Base-by-base conservation (phyloP, 2,888 invertebrate species). In the Physocephala rufipes region DNA sequence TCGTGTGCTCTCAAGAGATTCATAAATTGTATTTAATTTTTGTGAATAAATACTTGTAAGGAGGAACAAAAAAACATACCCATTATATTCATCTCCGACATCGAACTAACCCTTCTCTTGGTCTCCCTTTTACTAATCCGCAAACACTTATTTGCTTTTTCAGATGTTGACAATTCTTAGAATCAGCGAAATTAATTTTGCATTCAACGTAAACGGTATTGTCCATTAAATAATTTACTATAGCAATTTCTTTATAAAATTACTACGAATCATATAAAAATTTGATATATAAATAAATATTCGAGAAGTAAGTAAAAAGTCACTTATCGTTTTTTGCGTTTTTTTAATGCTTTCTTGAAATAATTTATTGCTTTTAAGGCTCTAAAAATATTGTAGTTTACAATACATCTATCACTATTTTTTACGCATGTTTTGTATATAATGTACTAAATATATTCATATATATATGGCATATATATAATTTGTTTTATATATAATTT, bases 331-430 rank as follows among this genome's bases (percentile, higher is more conserved):
- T 21, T 53, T 5, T 58, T 28, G 21, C 28, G 55, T 43, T 43
- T 28, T 36, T 65, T 66, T 70, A 47, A 67, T 72, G 66, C 63
- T 68, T 70, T 61, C n/a, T 53, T 65, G 63, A 55, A 73, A 71
- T 66, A 53, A 47, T 70, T 64, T 61, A 79, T 82, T 85, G 82
- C 82, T 82, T 80, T 80, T 80, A 84, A 84, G 84, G 85, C 84
- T 85, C 85, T 85, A 85, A 85, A 85, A 85, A 85, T 85, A 36
- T 36, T 36, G 36, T 36, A 85, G 84, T 85, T 80, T 84, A 84
- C 84, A 84, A 68, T 74, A 75, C 74, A 74, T 76, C 51, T 51
- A 61, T 61, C 68, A 68, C 62, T 68, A 61, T 68, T 36, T 51
- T 68, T 55, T 70, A 64, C 64, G 63, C 36, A 64, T 63, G 45